phyloP scores from a whole-genome alignment of 2,797 vertebrate species.

The Pelobates cultripes region DNA sequence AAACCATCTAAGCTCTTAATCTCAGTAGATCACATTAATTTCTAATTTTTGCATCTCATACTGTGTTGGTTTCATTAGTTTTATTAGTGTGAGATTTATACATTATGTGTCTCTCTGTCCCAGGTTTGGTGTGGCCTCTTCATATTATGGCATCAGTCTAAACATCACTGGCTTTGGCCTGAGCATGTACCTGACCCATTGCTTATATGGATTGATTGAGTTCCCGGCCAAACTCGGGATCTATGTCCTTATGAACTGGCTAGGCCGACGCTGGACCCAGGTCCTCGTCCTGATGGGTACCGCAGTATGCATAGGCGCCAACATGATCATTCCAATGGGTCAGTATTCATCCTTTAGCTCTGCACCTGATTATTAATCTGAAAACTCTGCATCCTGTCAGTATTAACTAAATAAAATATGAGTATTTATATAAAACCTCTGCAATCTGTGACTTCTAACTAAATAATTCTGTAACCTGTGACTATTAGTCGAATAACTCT shows the following conservation, averaged over 20 bases:
- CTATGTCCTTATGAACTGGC: conserved; percentile 75
- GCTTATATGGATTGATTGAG: conserved; percentile 79
- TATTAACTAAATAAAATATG: too few species aligned
- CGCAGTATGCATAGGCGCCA: conserved; percentile 68
- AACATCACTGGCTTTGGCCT: conserved; percentile 82
- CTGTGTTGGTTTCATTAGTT: too few species aligned
- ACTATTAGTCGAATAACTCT: too few species aligned
- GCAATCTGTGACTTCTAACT: too few species aligned
- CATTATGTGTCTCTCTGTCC: not conserved
- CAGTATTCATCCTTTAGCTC: conserved; percentile 4
- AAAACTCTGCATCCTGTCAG: not conserved
- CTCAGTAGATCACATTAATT: too few species aligned
- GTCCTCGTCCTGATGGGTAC: conserved; percentile 67
- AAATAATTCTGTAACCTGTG: too few species aligned
- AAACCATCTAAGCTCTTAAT: too few species aligned
- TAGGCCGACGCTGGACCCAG: conserved; percentile 74
- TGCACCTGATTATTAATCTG: not conserved
- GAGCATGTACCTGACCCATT: conserved; percentile 82
- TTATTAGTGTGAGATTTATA: too few species aligned
- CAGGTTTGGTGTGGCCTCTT: conserved; percentile 84
- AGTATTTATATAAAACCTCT: too few species aligned
- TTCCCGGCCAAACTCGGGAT: conserved; percentile 79
- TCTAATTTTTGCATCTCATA: too few species aligned
- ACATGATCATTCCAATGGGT: conserved; percentile 73
- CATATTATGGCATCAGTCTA: conserved; percentile 85